Base-by-base conservation (phyloP, 2,113 vertebrate species). In the Trematomus loennbergii region DNA sequence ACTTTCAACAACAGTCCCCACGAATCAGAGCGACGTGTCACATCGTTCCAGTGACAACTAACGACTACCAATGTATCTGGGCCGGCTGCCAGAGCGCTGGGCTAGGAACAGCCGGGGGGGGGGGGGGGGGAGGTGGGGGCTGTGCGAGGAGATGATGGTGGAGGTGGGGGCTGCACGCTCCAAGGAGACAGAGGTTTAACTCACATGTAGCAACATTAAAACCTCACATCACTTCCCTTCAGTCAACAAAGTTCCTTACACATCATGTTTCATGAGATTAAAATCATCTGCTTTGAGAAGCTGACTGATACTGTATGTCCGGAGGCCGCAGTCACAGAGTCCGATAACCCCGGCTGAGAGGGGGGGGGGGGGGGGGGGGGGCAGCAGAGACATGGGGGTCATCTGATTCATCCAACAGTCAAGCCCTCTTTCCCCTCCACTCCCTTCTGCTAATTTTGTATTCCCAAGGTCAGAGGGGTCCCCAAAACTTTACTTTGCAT, bases 41-140 rank as follows among this genome's bases (percentile, higher is more conserved):
- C 89, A 89, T 92, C 87, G 85, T 89, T 93, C 89, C 87, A 74
- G 87, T 87, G 91, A 92, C 91, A 90, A 84, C 89, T 89, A 89
- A 87, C 87, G 88, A 94, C 92, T 91, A 89, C 78, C 90, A 84
- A 93, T 87, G 91, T 75, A 87, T 91, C 92, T 33, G 86, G 93
- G 89, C 89, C 75, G 84, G 61, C 81, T 87, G 90, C 87, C 91
- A 93, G 87, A 6, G 80, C 17, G 55, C 84, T 61, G 81, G 85
- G 73, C 64, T 48, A 78, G 64, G 83, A 85, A 80, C 62, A 79
- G 84, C 87, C 64, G 1, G 12, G 48, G 75, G 79, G 60, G 73
- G n/a, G n/a, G n/a, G n/a, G n/a, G 12, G 12, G 29, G 12, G n/a
- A 5, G 25, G 25, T 25, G 25, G 25, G 3, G 29, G 33, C 12